phyloP scores from a whole-genome alignment of 2,888 invertebrate species.

The Heliothis peltigera region DNA sequence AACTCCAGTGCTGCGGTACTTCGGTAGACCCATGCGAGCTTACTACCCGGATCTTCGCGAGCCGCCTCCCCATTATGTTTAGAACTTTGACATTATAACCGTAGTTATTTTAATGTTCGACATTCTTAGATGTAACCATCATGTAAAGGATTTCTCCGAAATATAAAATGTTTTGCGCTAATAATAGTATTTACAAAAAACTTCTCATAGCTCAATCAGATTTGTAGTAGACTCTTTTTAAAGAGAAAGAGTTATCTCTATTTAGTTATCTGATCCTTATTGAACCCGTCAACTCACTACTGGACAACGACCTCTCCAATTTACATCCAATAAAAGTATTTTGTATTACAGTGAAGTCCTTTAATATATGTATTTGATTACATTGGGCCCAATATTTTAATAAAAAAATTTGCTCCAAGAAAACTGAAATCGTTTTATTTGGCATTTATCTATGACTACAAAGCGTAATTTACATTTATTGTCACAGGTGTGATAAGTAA shows the following conservation, averaged over 20 bases:
- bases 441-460: slow-evolving; percentile 85
- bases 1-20: no score
- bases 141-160: slow-evolving; percentile 22
- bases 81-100: no score
- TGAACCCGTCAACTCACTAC: no score
- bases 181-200: slow-evolving; percentile 30
- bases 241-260: no score
- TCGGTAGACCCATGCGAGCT: no score
- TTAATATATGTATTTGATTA: slow-evolving; percentile 37
- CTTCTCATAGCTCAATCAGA: slow-evolving; percentile 1
- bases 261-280: no score
- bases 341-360: slow-evolving; percentile 3
- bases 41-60: no score
- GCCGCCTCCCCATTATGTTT: no score
- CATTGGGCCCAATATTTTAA: slow-evolving; percentile 14
- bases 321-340: background rate
- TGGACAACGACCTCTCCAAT: background rate
- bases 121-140: no score
- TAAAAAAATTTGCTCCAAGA: slow-evolving; percentile 41
- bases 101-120: no score
- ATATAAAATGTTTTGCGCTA: slow-evolving; percentile 3
- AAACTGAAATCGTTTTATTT: slow-evolving; percentile 71
- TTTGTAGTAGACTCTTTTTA: background rate
- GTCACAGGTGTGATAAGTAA: slow-evolving; percentile 87
- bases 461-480: slow-evolving; percentile 89